A percentile compares a stretch with the other conserved stretches of the same genome.
Conservation (phyloP, 2,888 invertebrate genomes). For the Trachelus troglodyta region DNA sequence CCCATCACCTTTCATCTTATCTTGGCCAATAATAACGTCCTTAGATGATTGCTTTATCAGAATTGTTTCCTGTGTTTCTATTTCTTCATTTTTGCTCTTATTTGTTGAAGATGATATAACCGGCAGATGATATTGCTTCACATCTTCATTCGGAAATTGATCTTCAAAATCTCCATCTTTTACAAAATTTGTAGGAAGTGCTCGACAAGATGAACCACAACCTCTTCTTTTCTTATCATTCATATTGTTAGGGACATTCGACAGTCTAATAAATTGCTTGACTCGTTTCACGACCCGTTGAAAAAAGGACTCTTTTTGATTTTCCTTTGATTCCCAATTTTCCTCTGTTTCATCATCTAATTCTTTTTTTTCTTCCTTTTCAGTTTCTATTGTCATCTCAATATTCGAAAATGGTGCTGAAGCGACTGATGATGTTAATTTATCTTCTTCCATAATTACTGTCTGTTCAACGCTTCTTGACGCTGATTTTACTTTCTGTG, state of each 20-base stretch:
- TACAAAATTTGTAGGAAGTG: conserved; percentile 17
- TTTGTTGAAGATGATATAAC: neutral
- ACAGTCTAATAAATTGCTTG: too few species aligned
- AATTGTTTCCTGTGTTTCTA: neutral
- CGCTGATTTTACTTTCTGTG: too few species aligned
- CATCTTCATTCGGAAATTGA: neutral
- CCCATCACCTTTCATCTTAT: neutral
- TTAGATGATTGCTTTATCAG: neutral
- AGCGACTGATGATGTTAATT: too few species aligned
- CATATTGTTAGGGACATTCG: too few species aligned
- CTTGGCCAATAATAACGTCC: neutral
- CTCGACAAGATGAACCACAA: neutral
- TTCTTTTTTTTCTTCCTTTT: neutral
- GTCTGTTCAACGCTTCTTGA: too few species aligned
- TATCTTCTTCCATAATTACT: too few species aligned
- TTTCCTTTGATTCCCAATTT: neutral
- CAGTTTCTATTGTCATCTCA: neutral
- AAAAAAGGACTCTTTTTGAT: conserved; percentile 18
- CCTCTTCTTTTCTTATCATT: conserved; percentile 1
- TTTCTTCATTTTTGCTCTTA: neutral
- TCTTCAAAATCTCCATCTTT: conserved; percentile 22
- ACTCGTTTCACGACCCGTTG: conserved; percentile 12
- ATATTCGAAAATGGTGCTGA: too few species aligned
- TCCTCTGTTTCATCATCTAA: neutral
- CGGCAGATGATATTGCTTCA: neutral